These are phyloP conservation scores for Philypnodon macrostomus DNA, from an alignment of 2,797 vertebrate genomes.

Conservation along the genomic window DNA sequence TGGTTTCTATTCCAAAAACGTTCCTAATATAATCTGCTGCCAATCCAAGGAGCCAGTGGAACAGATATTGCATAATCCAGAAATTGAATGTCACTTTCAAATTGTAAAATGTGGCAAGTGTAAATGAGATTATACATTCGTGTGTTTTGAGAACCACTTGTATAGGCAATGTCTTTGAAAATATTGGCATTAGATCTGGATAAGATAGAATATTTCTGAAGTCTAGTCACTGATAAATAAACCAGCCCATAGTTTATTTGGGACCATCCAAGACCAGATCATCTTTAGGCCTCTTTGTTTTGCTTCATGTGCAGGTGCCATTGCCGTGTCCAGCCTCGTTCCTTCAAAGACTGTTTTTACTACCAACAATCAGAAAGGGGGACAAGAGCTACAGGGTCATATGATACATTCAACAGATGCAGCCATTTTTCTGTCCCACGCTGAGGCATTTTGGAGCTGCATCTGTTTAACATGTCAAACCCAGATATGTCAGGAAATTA, in stretches of 20 bases:
- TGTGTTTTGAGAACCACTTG: too few relatives aligned
- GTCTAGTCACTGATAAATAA: too few relatives aligned
- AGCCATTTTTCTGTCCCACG: slow-evolving; percentile 1
- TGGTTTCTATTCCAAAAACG: slow-evolving; percentile 41
- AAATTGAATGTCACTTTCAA: slow-evolving; percentile 27
- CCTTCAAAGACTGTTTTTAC: not conserved
- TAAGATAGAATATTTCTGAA: too few relatives aligned
- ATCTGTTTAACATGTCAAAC: slow-evolving; percentile 35
- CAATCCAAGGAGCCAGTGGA: slow-evolving; percentile 57
- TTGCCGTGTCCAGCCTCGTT: not conserved
- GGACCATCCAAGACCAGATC: too few relatives aligned
- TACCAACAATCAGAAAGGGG: slow-evolving; percentile 1
- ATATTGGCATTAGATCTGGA: too few relatives aligned
- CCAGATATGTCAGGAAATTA: slow-evolving; percentile 16
- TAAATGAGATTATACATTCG: slow-evolving; percentile 29
- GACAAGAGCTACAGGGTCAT: slow-evolving; percentile 5
- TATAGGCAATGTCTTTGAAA: too few relatives aligned
- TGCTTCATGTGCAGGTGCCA: too few relatives aligned
- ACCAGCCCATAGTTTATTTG: too few relatives aligned
- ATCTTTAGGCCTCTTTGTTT: too few relatives aligned
- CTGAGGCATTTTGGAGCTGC: slow-evolving; percentile 9
- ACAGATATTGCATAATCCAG: slow-evolving; percentile 47
- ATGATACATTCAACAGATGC: slow-evolving; percentile 19
- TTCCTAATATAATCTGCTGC: slow-evolving; percentile 49
- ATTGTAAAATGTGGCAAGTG: slow-evolving; percentile 39